Conservation (phyloP, 2,888 invertebrate species). For the Anodontia alba region DNA sequence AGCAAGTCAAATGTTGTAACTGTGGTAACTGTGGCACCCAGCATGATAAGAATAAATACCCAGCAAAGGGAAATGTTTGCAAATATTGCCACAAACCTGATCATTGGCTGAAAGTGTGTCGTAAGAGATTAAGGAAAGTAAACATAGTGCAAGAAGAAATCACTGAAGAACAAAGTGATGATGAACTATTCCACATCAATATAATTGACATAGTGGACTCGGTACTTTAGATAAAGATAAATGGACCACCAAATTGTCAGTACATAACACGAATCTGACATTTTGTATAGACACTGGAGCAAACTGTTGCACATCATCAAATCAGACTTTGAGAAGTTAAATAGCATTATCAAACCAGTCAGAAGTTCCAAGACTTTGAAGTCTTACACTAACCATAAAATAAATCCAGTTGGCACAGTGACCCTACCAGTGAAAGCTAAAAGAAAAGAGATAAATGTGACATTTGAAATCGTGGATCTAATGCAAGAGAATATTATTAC, state of each 20-base stretch:
- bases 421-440: too few species aligned
- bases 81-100: background rate
- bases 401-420: too few species aligned
- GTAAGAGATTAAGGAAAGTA: background rate
- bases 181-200: background rate
- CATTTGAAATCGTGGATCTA: too few species aligned
- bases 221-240: background rate
- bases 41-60: background rate
- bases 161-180: background rate
- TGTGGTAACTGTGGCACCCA: background rate
- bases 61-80: background rate
- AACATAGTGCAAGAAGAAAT: background rate
- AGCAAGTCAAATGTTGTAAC: background rate
- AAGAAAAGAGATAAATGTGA: too few species aligned
- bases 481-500: too few species aligned
- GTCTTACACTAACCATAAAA: too few species aligned
- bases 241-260: background rate
- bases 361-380: too few species aligned
- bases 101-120: constrained; percentile 2
- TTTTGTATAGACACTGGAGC: too few species aligned
- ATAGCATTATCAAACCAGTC: too few species aligned
- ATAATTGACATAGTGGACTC: background rate
- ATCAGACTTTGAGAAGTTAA: too few species aligned
- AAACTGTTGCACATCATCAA: too few species aligned
- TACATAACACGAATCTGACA: too few species aligned